Base-by-base conservation (phyloP, 2,113 vertebrate genomes). In the Atlantisia rogersi region DNA sequence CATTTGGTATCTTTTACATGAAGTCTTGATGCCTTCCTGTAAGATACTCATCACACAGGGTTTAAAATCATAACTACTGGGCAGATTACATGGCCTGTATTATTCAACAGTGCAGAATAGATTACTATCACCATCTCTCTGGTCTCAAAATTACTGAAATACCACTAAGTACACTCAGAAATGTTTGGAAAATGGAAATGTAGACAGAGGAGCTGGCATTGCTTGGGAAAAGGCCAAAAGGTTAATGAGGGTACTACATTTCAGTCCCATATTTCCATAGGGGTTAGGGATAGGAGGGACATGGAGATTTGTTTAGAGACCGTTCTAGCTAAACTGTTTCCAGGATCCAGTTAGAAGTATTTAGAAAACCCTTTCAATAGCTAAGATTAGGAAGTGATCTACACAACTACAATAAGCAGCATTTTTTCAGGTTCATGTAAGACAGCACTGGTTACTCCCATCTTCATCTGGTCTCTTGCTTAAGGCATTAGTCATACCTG, bases 371-470 rank as follows among this genome's bases (percentile, higher is more conserved):
- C 26, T 67, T 86, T 64, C 18, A 63, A 40, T n/a, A 82, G 19
- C 42, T 90, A 92, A 91, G 48, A 88, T 88, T 28, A 79, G 86
- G 82, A 96, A 91, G 6, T 22, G 63, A 86, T 85, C 82, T 70
- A 48, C 8, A 3, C 56, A 65, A 62, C n/a, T 67, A 53, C 62
- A 85, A 40, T 20, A 86, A 75, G 44, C 25, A 81, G 60, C 39
- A 69, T 25, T 69, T 87, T 87, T 84, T 59, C 48, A 95, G 35
- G 28, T 77, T 86, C 37, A 13, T 29, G 24, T n/a, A 69, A 77
- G 24, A 73, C 55, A 70, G 46, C 31, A 82, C 63, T 52, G 74
- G 39, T 28, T 56, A 32, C 13, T 86, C 44, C 32, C 5, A 0
- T 44, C 37, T 73, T 89, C 64, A 16, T 42, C 50, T 58, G 69